Evolutionary conservation across 1,140 invertebrate genomes (phyloP).

Genomic region (Archivesica marissinica): DNA sequence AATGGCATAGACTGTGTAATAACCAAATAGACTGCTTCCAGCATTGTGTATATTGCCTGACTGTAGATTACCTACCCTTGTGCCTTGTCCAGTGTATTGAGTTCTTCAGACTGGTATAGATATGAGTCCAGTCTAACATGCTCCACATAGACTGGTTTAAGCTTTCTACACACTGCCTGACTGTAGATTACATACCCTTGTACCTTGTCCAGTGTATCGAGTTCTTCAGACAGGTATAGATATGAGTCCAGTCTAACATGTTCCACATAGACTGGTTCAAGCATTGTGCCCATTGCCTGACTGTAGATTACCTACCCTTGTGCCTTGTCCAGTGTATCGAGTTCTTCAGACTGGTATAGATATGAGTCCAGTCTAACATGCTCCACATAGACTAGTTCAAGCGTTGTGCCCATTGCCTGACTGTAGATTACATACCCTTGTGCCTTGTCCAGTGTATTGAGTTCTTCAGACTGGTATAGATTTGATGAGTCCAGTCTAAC

Average conservation of each 20-base stretch:
- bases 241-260: conserved; percentile 95
- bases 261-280: conserved; percentile 93
- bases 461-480: conserved; percentile 88
- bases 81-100: conserved; percentile 81
- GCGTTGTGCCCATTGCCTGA: neutral
- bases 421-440: conserved; percentile 69
- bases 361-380: neutral
- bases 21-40: no score
- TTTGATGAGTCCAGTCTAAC: conserved; percentile 95
- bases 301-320: neutral
- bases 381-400: neutral
- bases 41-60: no score
- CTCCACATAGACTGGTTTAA: no score
- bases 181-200: conserved; percentile 75
- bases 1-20: no score
- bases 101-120: conserved; percentile 88
- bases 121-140: conserved; percentile 95
- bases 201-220: conserved; percentile 81
- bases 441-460: conserved; percentile 81
- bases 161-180: no score
- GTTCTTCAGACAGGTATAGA: conserved; percentile 88
- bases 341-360: neutral
- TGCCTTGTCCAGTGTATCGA: neutral
- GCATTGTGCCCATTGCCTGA: conserved; percentile 97
- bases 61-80: conserved; percentile 69